Evolutionary conservation across 2,113 vertebrate species (phyloP).

Genomic region (Leucopternis melanops): DNA sequence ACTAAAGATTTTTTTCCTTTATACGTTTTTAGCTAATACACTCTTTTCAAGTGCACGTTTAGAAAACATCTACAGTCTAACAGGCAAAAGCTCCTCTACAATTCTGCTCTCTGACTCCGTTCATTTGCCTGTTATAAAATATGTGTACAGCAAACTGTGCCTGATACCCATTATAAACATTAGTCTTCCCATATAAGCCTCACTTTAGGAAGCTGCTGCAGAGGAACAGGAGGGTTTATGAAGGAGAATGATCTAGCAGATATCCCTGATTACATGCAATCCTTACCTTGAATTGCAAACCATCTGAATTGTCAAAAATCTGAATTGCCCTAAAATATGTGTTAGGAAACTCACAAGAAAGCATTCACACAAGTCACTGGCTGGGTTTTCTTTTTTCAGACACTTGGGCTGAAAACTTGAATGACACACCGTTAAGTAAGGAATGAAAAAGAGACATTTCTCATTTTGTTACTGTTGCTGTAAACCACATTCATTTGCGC

Average conservation of each 20-base stretch:
- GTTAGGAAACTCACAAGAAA: neutral
- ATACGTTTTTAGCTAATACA: neutral
- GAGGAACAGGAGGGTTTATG: neutral
- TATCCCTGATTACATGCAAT: neutral
- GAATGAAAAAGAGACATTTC: neutral
- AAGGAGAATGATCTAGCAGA: neutral
- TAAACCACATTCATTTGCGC: neutral
- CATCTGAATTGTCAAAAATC: neutral
- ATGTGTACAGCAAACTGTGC: neutral
- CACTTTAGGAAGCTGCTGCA: neutral
- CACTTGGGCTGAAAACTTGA: neutral
- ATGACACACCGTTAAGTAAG: accelerated
- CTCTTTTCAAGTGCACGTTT: neutral
- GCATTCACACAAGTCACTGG: too few species aligned
- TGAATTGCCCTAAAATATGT: neutral
- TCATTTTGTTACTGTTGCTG: neutral
- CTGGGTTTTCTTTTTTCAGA: neutral
- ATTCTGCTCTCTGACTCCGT: neutral
- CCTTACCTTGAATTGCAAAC: neutral
- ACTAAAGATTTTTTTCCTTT: neutral
- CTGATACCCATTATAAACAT: neutral
- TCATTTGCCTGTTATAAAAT: neutral
- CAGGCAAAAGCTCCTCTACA: neutral
- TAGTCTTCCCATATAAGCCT: neutral
- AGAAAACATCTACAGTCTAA: neutral